These are phyloP conservation scores for Orestias chungarensis DNA, from an alignment of 2,797 vertebrate genomes.

Conservation along the genomic window DNA sequence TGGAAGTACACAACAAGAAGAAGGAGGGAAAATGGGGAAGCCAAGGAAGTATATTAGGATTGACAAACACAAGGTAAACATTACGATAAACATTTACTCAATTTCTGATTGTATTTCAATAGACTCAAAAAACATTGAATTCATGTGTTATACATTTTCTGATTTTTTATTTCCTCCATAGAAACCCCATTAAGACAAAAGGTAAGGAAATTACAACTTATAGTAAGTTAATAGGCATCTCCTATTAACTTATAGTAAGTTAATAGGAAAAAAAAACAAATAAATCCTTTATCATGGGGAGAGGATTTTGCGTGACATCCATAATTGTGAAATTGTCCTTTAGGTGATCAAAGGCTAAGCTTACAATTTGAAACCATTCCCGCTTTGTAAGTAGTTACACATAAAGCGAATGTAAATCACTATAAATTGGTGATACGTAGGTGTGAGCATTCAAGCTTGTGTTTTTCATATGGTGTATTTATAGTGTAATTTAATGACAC, in stretches of 20 bases:
- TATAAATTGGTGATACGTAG: slow-evolving; percentile 8
- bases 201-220: background rate
- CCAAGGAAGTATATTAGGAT: too few relatives aligned
- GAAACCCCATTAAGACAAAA: background rate
- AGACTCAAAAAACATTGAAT: background rate
- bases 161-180: slow-evolving; percentile 1
- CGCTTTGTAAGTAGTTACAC: slow-evolving; percentile 43
- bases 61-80: too few relatives aligned
- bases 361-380: slow-evolving; percentile 42
- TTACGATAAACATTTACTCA: background rate
- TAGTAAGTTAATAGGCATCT: background rate
- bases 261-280: too few relatives aligned
- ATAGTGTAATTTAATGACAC: background rate
- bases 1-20: too few relatives aligned
- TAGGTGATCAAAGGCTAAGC: slow-evolving; percentile 57
- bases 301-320: slow-evolving; percentile 10
- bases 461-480: slow-evolving; percentile 5
- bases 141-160: background rate
- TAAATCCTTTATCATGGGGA: slow-evolving; percentile 51
- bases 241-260: too few relatives aligned
- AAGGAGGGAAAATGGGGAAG: too few relatives aligned
- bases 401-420: slow-evolving; percentile 32
- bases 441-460: background rate
- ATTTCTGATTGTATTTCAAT: background rate
- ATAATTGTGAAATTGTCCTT: slow-evolving; percentile 8